Evolutionary conservation across 2,113 vertebrate genomes (phyloP).

Genomic region (Pterocles burchelli): DNA sequence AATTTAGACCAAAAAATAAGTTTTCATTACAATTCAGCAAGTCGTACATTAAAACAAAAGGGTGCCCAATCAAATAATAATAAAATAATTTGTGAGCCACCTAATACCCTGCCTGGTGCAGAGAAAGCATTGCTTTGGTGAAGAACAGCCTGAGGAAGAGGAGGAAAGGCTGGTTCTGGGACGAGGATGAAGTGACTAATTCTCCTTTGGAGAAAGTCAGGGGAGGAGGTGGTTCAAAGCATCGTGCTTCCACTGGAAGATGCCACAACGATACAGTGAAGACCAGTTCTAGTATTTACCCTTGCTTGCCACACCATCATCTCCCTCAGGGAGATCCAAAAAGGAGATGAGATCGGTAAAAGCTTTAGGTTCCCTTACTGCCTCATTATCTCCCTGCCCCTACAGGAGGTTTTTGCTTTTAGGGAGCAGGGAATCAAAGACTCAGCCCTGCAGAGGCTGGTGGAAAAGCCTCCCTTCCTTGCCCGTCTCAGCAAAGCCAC

Average conservation of each 20-base stretch:
- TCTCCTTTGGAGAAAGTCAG: background rate
- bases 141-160: background rate
- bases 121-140: background rate
- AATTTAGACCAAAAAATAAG: background rate
- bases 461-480: background rate
- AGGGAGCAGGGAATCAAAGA: background rate
- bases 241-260: background rate
- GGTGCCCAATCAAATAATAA: background rate
- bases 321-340: background rate
- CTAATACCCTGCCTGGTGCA: background rate
- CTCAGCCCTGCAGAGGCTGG: background rate
- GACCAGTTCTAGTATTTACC: background rate
- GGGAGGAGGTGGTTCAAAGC: background rate
- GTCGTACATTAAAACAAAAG: background rate
- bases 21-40: background rate
- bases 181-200: background rate
- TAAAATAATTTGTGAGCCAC: background rate
- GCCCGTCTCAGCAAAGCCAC: fast-evolving
- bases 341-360: background rate
- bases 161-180: background rate
- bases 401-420: background rate
- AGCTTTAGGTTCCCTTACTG: background rate
- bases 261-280: background rate
- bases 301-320: background rate
- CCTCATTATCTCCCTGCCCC: background rate